phyloP scores from a whole-genome alignment of 2,888 invertebrate species.

The Caenorhabditis angaria region DNA sequence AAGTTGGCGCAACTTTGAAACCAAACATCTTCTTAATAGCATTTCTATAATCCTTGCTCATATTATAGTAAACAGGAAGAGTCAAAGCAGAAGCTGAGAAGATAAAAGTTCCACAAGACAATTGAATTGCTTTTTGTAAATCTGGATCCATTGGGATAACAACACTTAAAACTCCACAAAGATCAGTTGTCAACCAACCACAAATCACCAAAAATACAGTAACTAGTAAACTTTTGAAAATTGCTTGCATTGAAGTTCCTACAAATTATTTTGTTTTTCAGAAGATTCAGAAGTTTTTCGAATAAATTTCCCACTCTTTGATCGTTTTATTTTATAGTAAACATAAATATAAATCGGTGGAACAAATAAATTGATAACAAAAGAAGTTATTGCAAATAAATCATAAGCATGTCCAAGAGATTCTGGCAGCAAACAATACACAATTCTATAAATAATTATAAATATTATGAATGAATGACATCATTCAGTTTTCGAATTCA shows the following conservation, averaged over 20 bases:
- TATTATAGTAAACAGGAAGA: conserved; percentile 29
- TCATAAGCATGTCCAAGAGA: conserved; percentile 11
- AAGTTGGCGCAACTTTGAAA: neutral
- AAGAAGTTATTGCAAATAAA: conserved; percentile 10
- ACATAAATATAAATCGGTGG: conserved; percentile 10
- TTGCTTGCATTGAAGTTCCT: conserved; percentile 17
- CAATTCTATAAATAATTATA: neutral
- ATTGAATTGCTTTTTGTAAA: conserved; percentile 23
- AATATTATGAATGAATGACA: neutral
- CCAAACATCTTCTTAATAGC: conserved; percentile 29
- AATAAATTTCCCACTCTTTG: no score
- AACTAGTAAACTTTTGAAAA: conserved; percentile 4
- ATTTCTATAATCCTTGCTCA: conserved; percentile 27
- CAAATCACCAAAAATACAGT: neutral
- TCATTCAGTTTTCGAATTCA: neutral
- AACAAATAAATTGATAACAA: conserved; percentile 9
- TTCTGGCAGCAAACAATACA: conserved; percentile 6
- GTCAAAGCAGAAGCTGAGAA: conserved; percentile 31
- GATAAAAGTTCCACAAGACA: conserved; percentile 36
- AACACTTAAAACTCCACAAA: conserved; percentile 27
- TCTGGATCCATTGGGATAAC: conserved; percentile 28
- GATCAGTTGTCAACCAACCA: conserved; percentile 42
- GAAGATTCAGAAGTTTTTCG: neutral
- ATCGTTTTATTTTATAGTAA: neutral
- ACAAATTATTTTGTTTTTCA: neutral